Conservation (phyloP, 2,113 vertebrate species). For the Holacanthus passer region DNA sequence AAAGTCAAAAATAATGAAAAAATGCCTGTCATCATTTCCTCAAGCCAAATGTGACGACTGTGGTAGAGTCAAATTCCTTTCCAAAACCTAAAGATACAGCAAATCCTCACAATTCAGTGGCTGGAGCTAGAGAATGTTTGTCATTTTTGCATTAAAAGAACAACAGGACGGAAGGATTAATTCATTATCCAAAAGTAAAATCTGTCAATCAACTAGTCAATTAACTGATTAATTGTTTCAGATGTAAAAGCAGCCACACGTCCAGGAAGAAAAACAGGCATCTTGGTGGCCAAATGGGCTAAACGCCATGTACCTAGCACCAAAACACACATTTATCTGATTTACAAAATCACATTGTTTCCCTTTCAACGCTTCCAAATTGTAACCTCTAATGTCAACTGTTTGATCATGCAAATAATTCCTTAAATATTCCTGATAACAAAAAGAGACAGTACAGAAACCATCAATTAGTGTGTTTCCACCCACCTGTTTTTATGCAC, state of each 20-base stretch:
- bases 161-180: neutral
- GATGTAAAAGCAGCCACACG: constrained; percentile 1
- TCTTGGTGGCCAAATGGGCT: constrained; percentile 27
- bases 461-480: neutral
- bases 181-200: neutral
- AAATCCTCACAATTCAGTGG: neutral
- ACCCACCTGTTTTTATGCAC: neutral
- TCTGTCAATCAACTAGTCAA: neutral
- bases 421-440: neutral
- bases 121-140: neutral
- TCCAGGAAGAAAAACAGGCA: constrained; percentile 5
- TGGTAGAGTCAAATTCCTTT: neutral
- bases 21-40: neutral
- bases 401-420: neutral
- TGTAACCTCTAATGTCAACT: neutral
- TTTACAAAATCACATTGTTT: neutral
- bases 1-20: neutral
- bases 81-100: neutral
- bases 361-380: neutral
- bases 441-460: neutral
- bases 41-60: neutral
- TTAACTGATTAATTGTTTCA: constrained; percentile 8
- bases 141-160: neutral
- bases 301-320: neutral
- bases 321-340: too few relatives aligned